phyloP scores from a whole-genome alignment of 2,113 vertebrate genomes.

The Pyrgilauda ruficollis region DNA sequence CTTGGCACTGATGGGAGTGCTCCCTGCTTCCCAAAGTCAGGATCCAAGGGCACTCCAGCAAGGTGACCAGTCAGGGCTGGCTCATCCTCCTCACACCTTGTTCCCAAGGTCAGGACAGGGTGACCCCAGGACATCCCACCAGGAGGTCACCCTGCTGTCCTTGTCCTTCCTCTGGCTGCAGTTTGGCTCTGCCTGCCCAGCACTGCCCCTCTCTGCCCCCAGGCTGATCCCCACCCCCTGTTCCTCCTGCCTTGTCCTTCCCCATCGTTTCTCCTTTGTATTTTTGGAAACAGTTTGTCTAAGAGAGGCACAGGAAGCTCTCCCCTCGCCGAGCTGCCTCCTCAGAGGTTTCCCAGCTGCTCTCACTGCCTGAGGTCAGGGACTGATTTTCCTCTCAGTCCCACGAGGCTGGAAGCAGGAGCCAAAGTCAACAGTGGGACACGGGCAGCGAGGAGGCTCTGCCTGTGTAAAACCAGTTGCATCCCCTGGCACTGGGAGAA shows the following conservation, averaged over 20 bases:
- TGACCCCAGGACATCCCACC: neutral
- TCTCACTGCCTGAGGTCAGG: neutral
- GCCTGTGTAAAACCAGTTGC: neutral
- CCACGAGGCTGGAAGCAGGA: neutral
- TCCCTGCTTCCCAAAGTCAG: neutral
- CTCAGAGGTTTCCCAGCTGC: slow-evolving; percentile 40
- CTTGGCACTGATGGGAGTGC: neutral
- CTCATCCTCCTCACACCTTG: neutral
- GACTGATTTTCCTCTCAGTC: neutral
- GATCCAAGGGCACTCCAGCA: neutral
- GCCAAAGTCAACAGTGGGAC: slow-evolving; percentile 13
- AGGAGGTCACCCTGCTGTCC: neutral
- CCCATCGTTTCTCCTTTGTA: neutral
- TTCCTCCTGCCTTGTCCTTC: neutral
- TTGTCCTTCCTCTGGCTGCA: neutral
- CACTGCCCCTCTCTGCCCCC: neutral
- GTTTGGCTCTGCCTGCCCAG: neutral
- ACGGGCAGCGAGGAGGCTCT: neutral
- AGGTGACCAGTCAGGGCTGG: neutral
- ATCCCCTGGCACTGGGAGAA: neutral
- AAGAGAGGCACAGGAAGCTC: slow-evolving; percentile 10
- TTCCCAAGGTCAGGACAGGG: neutral
- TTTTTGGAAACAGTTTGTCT: neutral
- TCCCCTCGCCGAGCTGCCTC: neutral
- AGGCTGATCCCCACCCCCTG: neutral